These are phyloP conservation scores for Scaeva pyrastri DNA, from an alignment of 2,888 invertebrate species.

Conservation along the genomic window DNA sequence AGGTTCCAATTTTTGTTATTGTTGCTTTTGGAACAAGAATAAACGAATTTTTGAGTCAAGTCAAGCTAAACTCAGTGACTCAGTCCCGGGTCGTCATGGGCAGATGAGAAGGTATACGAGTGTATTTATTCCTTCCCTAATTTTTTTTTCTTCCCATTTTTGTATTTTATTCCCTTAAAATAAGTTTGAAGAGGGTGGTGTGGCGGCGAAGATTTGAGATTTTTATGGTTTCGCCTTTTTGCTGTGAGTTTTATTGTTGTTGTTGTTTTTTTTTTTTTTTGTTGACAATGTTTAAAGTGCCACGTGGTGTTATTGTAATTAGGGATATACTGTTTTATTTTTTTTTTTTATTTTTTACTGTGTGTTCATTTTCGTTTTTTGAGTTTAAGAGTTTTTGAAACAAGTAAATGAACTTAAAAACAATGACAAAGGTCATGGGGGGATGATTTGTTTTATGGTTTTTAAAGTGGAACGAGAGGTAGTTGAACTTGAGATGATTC, in stretches of 20 bases:
- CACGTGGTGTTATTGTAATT: slow-evolving; percentile 57
- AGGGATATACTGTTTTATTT: slow-evolving; percentile 20
- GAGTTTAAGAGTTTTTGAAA: slow-evolving; percentile 24
- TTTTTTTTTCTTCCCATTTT: background rate
- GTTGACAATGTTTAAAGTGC: slow-evolving; percentile 58
- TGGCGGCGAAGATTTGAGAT: slow-evolving; percentile 25
- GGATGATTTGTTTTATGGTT: slow-evolving; percentile 25
- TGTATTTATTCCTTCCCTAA: slow-evolving; percentile 15
- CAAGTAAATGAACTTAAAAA: slow-evolving; percentile 40
- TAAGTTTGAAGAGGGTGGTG: slow-evolving; percentile 16
- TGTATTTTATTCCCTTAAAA: background rate
- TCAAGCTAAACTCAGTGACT: slow-evolving; percentile 13
- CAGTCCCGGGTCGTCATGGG: background rate
- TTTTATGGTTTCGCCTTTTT: slow-evolving; percentile 12
- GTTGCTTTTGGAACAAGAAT: slow-evolving; percentile 8
- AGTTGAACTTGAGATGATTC: background rate
- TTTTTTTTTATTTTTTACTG: background rate
- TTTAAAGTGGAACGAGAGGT: background rate
- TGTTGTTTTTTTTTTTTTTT: slow-evolving; percentile 33
- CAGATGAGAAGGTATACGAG: slow-evolving; percentile 14
- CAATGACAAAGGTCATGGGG: slow-evolving; percentile 30
- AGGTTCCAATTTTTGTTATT: slow-evolving; percentile 6
- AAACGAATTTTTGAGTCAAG: slow-evolving; percentile 42
- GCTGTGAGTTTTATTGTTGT: slow-evolving; percentile 34
- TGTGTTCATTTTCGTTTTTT: background rate